Evolutionary conservation across 2,888 invertebrate genomes (phyloP).

Genomic region (Pseudococcus viburni): DNA sequence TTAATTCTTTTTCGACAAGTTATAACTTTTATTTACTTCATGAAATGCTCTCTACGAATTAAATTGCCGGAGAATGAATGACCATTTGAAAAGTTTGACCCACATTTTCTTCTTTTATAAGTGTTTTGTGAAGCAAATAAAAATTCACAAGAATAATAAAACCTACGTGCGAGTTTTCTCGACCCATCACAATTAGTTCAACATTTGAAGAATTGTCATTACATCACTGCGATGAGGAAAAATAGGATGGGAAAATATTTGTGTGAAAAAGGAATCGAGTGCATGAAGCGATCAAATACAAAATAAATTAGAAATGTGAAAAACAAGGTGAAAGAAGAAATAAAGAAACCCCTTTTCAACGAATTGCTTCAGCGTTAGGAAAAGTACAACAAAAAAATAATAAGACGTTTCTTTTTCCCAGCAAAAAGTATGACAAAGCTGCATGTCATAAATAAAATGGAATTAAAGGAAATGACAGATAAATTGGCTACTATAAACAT

Average conservation of each 20-base stretch:
- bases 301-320: slow-evolving; percentile 54
- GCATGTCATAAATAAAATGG: slow-evolving; percentile 63
- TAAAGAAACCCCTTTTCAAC: background rate
- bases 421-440: slow-evolving; percentile 62
- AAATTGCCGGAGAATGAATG: too few species aligned
- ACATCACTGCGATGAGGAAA: background rate
- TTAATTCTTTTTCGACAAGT: too few species aligned
- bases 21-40: too few species aligned
- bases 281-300: background rate
- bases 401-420: slow-evolving; percentile 33
- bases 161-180: too few species aligned
- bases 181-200: too few species aligned
- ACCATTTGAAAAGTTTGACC: too few species aligned
- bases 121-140: too few species aligned
- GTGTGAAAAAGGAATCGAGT: background rate
- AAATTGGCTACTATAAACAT: slow-evolving; percentile 65
- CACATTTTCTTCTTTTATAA: too few species aligned
- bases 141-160: too few species aligned
- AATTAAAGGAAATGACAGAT: slow-evolving; percentile 64
- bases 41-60: too few species aligned
- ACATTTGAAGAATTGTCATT: background rate
- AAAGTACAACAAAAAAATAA: slow-evolving; percentile 42
- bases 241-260: background rate
- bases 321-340: background rate
- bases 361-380: slow-evolving; percentile 36